Base-by-base conservation (phyloP, 2,113 vertebrate genomes). In the Pelvicachromis taeniatus region DNA sequence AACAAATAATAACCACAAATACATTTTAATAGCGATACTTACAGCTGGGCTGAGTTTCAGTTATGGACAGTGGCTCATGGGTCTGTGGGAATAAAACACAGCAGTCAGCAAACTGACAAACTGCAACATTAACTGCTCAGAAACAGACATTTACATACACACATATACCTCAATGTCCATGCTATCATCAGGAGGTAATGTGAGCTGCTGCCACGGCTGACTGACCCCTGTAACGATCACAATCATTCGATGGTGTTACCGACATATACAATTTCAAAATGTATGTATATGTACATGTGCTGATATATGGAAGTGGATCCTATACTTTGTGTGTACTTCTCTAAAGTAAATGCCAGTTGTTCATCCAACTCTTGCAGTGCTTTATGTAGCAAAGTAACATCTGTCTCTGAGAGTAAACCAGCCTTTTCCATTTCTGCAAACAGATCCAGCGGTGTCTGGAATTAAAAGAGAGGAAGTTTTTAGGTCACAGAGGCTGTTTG, bases 381-480 rank as follows among this genome's bases (percentile, higher is more conserved):
- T 8, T 0, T 0, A 3, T 85, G 38, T 50, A 96, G 91, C 19
- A 75, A 9, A 1, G 31, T 1, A 2, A 96, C 83, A 2, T 93
- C 65, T 6, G 58, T 79, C 2, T 85, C 29, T 3, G 93, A 92
- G 19, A 97, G 89, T 11, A 55, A 35, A 55, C 73, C 80, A 10
- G 10, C 31, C 79, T 92, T 95, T 89, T 97, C 96, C 95, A 97
- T 95, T 86, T 96, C 94, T 54, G 52, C 16, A 73, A 96, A 89
- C 38, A 96, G 52, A 48, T 96, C 95, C 31, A 97, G 85, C 1
- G 82, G 42, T 1, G 94, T 95, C 96, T 97, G 89, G 2, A 90
- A 89, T 13, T 2, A 26, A 40, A 6, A 86, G 53, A 83, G 6
- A 50, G 8, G 42, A 26, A 1, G 9, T 14, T 0, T 14, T 80